Evolutionary conservation across 2,797 vertebrate genomes (phyloP), one percentile per base, ranked within the genome.

Genomic region (Hydrocynus forskahlii): DNA sequence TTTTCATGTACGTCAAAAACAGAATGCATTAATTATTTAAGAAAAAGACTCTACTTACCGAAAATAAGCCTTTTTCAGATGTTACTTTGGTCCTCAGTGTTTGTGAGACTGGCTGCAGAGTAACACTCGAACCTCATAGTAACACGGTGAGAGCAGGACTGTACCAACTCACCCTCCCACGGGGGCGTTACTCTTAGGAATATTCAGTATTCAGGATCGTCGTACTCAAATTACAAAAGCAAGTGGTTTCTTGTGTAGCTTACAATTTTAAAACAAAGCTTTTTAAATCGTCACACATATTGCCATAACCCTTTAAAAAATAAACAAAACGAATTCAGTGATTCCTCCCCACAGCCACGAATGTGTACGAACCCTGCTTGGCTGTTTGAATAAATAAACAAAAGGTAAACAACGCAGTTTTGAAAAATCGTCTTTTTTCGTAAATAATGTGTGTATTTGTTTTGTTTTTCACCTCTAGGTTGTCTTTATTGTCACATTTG

Each of bases 301-400:
- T 8, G 17, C 43, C 38, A 10, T 1, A 67, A 43, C 19, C 16
- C 17, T 16, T 43, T 17, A n/a, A 67, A 14, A 67, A 40, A 0
- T 16, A 1, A 35, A 55, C 7, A 16, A 21, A 50, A 8, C 38
- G 66, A 35, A 29, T 4, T 48, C 3, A 19, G 14, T 12, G 6
- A 0, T 6, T 17, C 23, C 70, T 29, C 35, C 40, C 8, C 25
- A 16, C 17, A 40, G 60, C 69, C 43, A 48, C 59, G 23, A 78
- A 79, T 63, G 62, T 76, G 77, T 10, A 62, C 71, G 13, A 64
- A 19, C 17, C 40, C 23, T 21, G 67, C 63, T 25, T 5, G 45
- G 40, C 43, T 29, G 40, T 64, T 40, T 21, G 62, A 78, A 84
- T 75, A 17, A 5, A 57, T 35, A 59, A 70, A 75, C 75, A 84